These are phyloP conservation scores for Brachyptera putata DNA, from an alignment of 2,888 invertebrate genomes.

Conservation along the genomic window DNA sequence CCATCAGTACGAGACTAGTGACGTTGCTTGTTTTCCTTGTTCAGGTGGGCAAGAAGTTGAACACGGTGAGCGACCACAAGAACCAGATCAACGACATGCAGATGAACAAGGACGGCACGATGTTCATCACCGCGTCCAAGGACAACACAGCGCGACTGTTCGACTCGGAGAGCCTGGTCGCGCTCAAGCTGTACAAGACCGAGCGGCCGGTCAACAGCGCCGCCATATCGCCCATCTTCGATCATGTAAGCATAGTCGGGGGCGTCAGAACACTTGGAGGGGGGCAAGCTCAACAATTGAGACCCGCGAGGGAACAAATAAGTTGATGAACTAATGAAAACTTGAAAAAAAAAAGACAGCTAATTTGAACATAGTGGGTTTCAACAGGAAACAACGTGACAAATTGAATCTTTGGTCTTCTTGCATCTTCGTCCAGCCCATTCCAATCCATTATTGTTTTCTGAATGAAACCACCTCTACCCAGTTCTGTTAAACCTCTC, in stretches of 20 bases:
- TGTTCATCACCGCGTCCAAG: slow-evolving; percentile 96
- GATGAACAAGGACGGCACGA: slow-evolving; percentile 83
- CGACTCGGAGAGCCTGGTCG: slow-evolving; percentile 80
- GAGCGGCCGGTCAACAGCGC: slow-evolving; percentile 98
- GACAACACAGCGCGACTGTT: slow-evolving; percentile 95
- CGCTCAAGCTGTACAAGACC: slow-evolving; percentile 93
- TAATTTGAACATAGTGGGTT: too few relatives aligned
- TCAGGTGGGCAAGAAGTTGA: slow-evolving; percentile 76
- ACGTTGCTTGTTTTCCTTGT: slow-evolving; percentile 35
- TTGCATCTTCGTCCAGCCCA: neutral
- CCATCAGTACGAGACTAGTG: too few relatives aligned
- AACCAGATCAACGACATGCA: slow-evolving; percentile 95
- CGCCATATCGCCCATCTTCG: slow-evolving; percentile 88
- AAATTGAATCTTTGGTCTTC: too few relatives aligned
- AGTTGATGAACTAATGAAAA: too few relatives aligned
- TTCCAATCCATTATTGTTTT: too few relatives aligned
- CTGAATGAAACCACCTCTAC: too few relatives aligned
- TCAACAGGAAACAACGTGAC: too few relatives aligned
- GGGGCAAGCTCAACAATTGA: too few relatives aligned
- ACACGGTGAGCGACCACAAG: slow-evolving; percentile 75
- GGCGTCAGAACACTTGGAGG: too few relatives aligned
- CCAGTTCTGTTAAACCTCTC: too few relatives aligned
- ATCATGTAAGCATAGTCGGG: slow-evolving; percentile 79
- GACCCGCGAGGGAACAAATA: too few relatives aligned
- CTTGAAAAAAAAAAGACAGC: too few relatives aligned